Conservation (phyloP, 2,797 vertebrate genomes). For the Lateolabrax maculatus region DNA sequence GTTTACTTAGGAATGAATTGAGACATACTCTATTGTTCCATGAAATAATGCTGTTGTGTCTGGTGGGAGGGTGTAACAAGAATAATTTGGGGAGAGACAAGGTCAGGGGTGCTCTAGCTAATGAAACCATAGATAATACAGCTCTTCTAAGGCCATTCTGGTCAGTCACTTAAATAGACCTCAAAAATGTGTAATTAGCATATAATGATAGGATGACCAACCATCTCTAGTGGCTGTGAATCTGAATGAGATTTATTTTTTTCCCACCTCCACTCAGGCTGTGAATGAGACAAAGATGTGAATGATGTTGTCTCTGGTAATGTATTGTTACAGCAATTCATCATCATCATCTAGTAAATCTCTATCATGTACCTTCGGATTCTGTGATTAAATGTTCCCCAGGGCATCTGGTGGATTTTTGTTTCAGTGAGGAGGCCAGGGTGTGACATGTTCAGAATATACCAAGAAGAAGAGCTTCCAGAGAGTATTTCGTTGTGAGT, state of each 20-base stretch:
- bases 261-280: conserved; percentile 1
- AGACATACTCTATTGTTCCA: neutral
- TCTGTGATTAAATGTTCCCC: conserved; percentile 31
- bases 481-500: neutral
- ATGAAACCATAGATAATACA: conserved; percentile 4
- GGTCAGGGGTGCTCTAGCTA: conserved; percentile 2
- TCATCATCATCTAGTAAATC: conserved; percentile 27
- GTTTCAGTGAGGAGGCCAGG: neutral
- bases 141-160: conserved; percentile 18
- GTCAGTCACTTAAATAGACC: conserved; percentile 38
- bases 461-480: neutral
- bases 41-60: conserved; percentile 26
- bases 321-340: conserved; percentile 24
- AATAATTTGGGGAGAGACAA: neutral
- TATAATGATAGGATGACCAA: conserved; percentile 35
- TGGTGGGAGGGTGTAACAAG: neutral
- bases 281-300: conserved; percentile 18
- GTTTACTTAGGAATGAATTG: conserved; percentile 6
- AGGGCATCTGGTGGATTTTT: neutral
- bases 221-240: conserved; percentile 27
- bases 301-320: conserved; percentile 15
- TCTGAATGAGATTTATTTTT: conserved; percentile 18
- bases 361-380: conserved; percentile 9
- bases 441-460: neutral
- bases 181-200: conserved; percentile 50